Evolutionary conservation across 23 tunicate species (phyloP).

Genomic region (Halocynthia roretzi): DNA sequence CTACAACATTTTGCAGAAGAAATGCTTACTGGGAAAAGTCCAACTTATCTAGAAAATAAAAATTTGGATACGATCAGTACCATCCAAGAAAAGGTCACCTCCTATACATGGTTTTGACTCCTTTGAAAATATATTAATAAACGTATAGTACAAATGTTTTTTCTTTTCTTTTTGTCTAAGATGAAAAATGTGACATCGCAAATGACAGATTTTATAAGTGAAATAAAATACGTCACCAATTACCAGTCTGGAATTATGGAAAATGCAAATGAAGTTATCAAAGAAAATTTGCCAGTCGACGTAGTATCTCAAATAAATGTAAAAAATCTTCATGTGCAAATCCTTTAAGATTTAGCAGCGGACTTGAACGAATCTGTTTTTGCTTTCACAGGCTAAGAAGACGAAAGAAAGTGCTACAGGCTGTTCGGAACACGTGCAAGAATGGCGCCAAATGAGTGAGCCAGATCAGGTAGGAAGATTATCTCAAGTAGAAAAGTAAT

Average conservation of each 20-base stretch:
- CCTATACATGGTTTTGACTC: no score
- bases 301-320: no score
- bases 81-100: conserved; percentile 27
- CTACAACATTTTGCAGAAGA: conserved; percentile 26
- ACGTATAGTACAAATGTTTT: no score
- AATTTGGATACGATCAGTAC: conserved; percentile 20
- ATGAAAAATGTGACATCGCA: conserved; percentile 14
- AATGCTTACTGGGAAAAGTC: conserved; percentile 59
- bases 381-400: no score
- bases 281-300: conserved; percentile 27
- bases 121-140: no score
- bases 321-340: no score
- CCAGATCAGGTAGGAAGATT: conserved; percentile 52
- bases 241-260: conserved; percentile 73
- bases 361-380: no score
- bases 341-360: no score
- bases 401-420: no score
- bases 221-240: conserved; percentile 45
- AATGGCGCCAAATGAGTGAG: conserved; percentile 39
- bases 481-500: background rate
- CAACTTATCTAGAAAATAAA: conserved; percentile 13
- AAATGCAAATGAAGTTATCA: conserved; percentile 56
- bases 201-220: conserved; percentile 38
- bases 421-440: conserved; percentile 33
- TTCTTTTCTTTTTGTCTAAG: background rate